A percentile compares a stretch with the other conserved stretches of the same genome.
These are phyloP conservation scores for Nemotelus pantherinus DNA, from an alignment of 2,888 invertebrate species.

Conservation along the genomic window DNA sequence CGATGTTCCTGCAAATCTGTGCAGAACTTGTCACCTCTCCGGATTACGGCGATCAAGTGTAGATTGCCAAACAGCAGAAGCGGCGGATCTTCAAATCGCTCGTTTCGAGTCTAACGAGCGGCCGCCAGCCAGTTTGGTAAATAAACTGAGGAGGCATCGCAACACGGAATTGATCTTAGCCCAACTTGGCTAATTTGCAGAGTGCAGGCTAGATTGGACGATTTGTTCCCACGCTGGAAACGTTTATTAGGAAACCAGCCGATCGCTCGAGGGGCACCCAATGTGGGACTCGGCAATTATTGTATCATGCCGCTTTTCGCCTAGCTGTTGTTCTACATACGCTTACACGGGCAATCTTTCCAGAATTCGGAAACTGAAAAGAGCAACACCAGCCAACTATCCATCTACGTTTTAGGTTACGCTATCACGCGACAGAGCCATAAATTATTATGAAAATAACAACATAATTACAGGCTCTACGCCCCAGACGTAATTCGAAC, in stretches of 20 bases:
- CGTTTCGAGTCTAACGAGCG: constrained; percentile 9
- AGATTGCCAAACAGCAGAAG: constrained; percentile 23
- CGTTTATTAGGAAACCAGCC: neutral
- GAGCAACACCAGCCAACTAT: too few species aligned
- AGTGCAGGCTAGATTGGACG: constrained; percentile 23
- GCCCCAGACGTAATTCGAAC: too few species aligned
- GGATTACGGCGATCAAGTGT: constrained; percentile 25
- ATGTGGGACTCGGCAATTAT: constrained; percentile 8
- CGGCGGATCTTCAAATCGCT: constrained; percentile 2
- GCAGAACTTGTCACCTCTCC: constrained; percentile 32
- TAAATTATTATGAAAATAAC: too few species aligned
- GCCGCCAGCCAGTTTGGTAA: neutral
- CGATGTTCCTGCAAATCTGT: constrained; percentile 46
- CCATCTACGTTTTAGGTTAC: too few species aligned
- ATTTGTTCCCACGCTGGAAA: constrained; percentile 41
- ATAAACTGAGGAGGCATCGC: neutral
- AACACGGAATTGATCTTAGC: constrained; percentile 19
- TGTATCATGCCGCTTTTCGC: too few species aligned
- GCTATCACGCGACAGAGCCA: too few species aligned
- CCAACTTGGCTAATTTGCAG: constrained; percentile 39
- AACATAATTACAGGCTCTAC: too few species aligned
- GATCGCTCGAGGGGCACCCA: constrained; percentile 15
- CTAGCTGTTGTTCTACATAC: too few species aligned
- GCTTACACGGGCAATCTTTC: too few species aligned
- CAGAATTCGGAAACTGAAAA: too few species aligned